Conservation (phyloP, 1,140 invertebrate species). For the Yoshiicerus persimilis region DNA sequence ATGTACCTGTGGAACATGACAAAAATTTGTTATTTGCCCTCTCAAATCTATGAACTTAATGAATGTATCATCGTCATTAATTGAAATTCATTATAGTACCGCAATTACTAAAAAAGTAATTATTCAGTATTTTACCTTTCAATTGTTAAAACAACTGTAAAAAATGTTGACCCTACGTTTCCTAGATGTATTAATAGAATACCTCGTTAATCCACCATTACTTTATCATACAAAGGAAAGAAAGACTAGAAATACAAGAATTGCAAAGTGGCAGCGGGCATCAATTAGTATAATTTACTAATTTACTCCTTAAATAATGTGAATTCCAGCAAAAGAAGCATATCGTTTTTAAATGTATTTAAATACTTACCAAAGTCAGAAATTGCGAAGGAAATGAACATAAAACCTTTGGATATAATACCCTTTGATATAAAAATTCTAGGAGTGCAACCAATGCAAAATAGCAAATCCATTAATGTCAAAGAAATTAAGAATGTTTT, state of each 20-base stretch:
- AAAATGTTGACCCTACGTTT: neutral
- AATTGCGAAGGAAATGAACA: neutral
- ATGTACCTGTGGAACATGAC: neutral
- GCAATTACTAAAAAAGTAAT: too few species aligned
- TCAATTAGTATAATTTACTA: too few species aligned
- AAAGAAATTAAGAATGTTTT: neutral
- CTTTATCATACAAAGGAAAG: too few species aligned
- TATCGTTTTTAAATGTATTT: too few species aligned
- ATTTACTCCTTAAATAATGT: too few species aligned
- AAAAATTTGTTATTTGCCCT: neutral
- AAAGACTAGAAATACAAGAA: too few species aligned
- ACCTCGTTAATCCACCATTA: too few species aligned
- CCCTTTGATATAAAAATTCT: neutral
- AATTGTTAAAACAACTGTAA: neutral
- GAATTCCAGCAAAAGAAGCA: too few species aligned
- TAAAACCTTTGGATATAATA: neutral
- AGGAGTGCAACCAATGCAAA: neutral
- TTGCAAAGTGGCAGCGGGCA: too few species aligned
- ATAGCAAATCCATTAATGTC: neutral
- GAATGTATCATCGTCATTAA: too few species aligned
- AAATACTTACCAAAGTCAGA: neutral
- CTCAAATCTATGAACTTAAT: too few species aligned
- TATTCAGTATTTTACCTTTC: neutral
- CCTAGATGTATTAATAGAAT: neutral
- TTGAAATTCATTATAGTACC: too few species aligned